Conservation (phyloP, 1,140 invertebrate species). For the Parapsyche elsis region DNA sequence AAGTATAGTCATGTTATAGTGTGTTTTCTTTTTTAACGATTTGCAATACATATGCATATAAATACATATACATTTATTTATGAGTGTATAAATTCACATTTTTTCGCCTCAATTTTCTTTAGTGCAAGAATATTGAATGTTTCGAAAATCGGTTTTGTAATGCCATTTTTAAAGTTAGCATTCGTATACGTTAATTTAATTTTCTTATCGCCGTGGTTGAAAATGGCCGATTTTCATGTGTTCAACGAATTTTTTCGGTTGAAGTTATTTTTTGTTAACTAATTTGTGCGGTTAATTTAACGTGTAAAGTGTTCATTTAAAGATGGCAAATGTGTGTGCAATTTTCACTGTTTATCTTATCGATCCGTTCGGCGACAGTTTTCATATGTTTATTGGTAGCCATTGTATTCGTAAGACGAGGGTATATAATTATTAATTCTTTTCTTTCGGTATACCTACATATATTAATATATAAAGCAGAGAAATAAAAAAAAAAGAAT, state of each 20-base stretch:
- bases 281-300: background rate
- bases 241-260: background rate
- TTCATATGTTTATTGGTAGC: background rate
- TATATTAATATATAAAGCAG: background rate
- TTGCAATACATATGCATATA: slow-evolving; percentile 1
- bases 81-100: slow-evolving; percentile 15
- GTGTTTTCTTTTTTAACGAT: slow-evolving; percentile 12
- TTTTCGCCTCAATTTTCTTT: background rate
- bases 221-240: background rate
- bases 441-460: background rate
- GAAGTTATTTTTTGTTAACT: background rate
- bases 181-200: slow-evolving; percentile 11
- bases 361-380: background rate
- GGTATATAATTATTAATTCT: slow-evolving; percentile 14
- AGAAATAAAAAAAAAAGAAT: background rate
- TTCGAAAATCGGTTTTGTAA: background rate
- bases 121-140: background rate
- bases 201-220: background rate
- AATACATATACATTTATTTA: background rate
- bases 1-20: slow-evolving; percentile 30
- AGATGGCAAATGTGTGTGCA: background rate
- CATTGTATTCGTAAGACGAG: slow-evolving; percentile 3
- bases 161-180: slow-evolving; percentile 24
- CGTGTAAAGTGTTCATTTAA: slow-evolving; percentile 1
- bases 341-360: slow-evolving; percentile 5